phyloP scores from a whole-genome alignment of 2,888 invertebrate species.

The Harpagoxenus sublaevis region DNA sequence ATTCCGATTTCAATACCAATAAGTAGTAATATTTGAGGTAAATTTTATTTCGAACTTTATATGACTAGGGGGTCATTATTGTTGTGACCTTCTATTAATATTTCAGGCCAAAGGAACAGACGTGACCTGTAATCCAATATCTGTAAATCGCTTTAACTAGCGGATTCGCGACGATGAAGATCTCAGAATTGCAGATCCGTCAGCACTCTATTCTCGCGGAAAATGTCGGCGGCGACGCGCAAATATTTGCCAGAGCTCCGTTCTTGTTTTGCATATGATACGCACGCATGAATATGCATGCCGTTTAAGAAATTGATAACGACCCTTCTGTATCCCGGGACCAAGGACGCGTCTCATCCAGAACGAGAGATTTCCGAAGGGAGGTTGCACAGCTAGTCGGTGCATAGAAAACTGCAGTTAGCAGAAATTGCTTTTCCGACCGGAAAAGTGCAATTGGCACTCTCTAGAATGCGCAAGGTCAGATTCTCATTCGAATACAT shows the following conservation, averaged over 20 bases:
- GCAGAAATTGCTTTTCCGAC: background rate
- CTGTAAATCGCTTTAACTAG: constrained; percentile 40
- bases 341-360: constrained; percentile 27
- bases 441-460: constrained; percentile 1
- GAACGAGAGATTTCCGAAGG: background rate
- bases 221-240: constrained; percentile 39
- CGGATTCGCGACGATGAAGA: constrained; percentile 27
- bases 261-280: constrained; percentile 44
- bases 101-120: constrained; percentile 20
- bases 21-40: background rate
- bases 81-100: constrained; percentile 6
- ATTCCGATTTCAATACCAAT: background rate
- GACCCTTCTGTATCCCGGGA: constrained; percentile 21
- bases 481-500: constrained; percentile 19
- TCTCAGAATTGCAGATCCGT: constrained; percentile 50
- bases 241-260: constrained; percentile 28
- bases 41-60: background rate
- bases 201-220: constrained; percentile 33
- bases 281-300: constrained; percentile 60
- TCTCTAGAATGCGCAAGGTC: background rate
- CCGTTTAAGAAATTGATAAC: constrained; percentile 61
- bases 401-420: constrained; percentile 25
- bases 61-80: background rate
- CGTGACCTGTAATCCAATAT: constrained; percentile 46
- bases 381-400: background rate